Conservation (phyloP, 2,888 invertebrate species). For the Pristionchus maxplancki region DNA sequence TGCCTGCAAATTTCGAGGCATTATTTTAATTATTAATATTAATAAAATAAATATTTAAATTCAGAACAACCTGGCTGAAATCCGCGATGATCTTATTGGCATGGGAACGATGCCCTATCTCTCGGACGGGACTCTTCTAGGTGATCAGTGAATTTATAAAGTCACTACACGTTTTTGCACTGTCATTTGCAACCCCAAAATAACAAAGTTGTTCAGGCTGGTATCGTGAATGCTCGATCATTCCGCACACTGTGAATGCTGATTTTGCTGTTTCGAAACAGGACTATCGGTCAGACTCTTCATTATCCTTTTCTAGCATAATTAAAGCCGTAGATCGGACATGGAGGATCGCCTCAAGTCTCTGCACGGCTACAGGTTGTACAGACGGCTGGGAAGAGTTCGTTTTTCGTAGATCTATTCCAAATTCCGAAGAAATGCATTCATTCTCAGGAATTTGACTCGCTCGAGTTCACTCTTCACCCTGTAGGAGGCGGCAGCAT, state of each 20-base stretch:
- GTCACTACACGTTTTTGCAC: too few relatives aligned
- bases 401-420: not conserved
- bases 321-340: not conserved
- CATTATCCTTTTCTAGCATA: not conserved
- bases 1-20: not conserved
- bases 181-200: too few relatives aligned
- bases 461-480: not conserved
- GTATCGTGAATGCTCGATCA: constrained; percentile 45
- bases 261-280: not conserved
- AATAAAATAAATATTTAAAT: not conserved
- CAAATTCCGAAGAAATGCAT: not conserved
- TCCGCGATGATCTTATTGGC: not conserved
- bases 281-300: not conserved
- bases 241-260: constrained; percentile 19
- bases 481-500: not conserved
- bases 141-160: not conserved
- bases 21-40: not conserved
- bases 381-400: not conserved
- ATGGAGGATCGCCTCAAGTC: not conserved
- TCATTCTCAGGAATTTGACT: not conserved
- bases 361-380: not conserved
- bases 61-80: not conserved
- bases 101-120: not conserved
- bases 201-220: not conserved
- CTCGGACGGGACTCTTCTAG: not conserved